Conservation (phyloP, 2,113 vertebrate species). For the Petrocephalus microphthalmus region DNA sequence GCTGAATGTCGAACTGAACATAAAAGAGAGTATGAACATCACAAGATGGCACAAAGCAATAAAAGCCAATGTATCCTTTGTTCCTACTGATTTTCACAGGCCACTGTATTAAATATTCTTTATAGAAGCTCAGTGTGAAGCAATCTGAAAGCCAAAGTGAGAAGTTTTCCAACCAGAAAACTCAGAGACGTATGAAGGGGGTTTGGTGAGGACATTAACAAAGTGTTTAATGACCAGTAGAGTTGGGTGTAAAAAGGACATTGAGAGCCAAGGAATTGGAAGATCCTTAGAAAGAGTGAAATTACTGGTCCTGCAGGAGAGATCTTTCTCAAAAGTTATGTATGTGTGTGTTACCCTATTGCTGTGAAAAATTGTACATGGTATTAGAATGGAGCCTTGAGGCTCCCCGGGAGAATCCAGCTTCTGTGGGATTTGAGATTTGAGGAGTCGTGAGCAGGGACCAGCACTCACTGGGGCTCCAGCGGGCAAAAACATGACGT, state of each 20-base stretch:
- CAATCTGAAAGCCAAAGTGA: neutral
- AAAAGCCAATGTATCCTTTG: neutral
- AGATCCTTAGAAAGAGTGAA: neutral
- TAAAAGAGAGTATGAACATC: neutral
- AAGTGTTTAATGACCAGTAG: constrained; percentile 21
- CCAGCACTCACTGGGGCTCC: constrained; percentile 38
- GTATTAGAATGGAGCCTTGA: neutral
- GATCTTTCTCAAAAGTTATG: constrained; percentile 5
- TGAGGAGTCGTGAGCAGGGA: neutral
- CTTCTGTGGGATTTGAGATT: neutral
- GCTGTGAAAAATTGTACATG: neutral
- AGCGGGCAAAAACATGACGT: neutral
- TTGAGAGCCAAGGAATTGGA: constrained; percentile 23
- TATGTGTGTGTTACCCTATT: neutral
- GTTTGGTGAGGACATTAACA: constrained; percentile 18
- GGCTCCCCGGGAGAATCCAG: neutral
- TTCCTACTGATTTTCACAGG: neutral
- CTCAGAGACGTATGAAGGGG: constrained; percentile 13
- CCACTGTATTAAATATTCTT: neutral
- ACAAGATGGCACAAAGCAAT: neutral
- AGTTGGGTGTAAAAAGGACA: constrained; percentile 3
- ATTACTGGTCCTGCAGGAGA: neutral
- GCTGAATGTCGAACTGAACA: neutral
- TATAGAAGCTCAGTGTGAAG: neutral
- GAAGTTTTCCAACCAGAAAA: neutral